These are phyloP conservation scores for Iguana delicatissima DNA, from an alignment of 2,797 vertebrate species.

Conservation along the genomic window DNA sequence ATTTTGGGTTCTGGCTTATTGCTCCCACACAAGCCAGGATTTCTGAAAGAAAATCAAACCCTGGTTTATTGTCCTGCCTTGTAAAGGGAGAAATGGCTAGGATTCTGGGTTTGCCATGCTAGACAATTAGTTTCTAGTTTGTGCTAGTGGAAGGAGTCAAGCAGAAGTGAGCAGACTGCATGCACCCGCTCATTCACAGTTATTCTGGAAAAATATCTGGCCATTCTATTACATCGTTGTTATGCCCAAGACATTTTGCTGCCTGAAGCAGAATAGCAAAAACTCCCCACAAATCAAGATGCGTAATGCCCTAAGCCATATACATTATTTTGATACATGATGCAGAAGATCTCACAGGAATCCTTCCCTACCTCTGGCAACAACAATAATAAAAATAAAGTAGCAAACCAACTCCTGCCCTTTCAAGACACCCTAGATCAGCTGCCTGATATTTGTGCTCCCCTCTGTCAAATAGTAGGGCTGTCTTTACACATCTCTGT, in stretches of 20 bases:
- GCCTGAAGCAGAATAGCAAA: background rate
- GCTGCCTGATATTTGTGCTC: background rate
- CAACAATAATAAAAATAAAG: background rate
- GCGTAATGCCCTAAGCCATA: background rate
- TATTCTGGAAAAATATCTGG: background rate
- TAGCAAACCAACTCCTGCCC: background rate
- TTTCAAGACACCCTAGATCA: background rate
- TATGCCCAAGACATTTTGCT: background rate
- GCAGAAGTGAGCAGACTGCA: background rate
- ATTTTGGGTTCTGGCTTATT: background rate
- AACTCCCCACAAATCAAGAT: background rate
- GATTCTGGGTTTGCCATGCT: background rate
- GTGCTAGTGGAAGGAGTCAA: background rate
- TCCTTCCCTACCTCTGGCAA: background rate
- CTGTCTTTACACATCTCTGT: background rate
- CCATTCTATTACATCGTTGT: too few relatives aligned
- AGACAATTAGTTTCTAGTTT: background rate
- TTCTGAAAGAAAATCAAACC: background rate
- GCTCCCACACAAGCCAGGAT: background rate
- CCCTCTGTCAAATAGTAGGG: background rate
- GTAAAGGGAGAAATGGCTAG: background rate
- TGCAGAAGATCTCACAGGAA: background rate
- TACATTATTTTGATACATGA: background rate
- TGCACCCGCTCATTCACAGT: background rate
- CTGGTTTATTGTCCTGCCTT: background rate